A percentile compares a stretch with the other conserved stretches of the same genome.
Evolutionary conservation across 2,113 vertebrate species (phyloP).

Genomic region (Greenwoodochromis staneri): DNA sequence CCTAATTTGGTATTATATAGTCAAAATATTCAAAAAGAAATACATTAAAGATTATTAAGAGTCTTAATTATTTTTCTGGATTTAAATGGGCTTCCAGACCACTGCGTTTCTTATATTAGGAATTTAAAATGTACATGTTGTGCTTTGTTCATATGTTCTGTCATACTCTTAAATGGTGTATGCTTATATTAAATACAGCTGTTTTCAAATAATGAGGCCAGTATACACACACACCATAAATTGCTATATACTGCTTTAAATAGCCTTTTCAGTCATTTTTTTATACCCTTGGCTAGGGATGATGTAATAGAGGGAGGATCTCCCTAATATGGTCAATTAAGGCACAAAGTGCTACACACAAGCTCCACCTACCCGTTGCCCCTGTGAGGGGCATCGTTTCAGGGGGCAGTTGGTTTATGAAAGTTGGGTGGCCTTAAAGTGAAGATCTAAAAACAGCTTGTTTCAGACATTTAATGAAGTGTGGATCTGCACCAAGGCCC

Average conservation of each 20-base stretch:
- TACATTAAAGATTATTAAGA: not conserved
- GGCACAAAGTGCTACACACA: not conserved
- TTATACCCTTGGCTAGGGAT: not conserved
- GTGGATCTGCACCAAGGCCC: not conserved
- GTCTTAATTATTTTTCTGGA: not conserved
- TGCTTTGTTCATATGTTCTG: not conserved
- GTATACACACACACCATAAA: no score
- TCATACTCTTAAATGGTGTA: not conserved
- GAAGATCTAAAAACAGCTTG: not conserved
- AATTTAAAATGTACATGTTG: not conserved
- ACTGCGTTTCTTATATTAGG: not conserved
- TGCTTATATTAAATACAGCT: not conserved
- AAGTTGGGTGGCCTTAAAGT: not conserved
- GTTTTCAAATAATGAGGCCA: not conserved
- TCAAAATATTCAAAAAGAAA: not conserved
- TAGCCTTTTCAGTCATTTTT: rapidly evolving
- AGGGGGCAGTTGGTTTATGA: not conserved
- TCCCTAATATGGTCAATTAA: not conserved
- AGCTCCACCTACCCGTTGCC: not conserved
- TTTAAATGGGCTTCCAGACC: not conserved
- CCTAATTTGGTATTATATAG: not conserved
- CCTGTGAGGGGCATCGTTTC: not conserved
- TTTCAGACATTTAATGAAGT: not conserved
- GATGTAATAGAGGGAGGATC: not conserved
- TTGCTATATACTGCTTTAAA: not conserved